A percentile compares a stretch with the other conserved stretches of the same genome.
phyloP scores from a whole-genome alignment of 2,888 invertebrate genomes.

The Brassicogethes aeneus region DNA sequence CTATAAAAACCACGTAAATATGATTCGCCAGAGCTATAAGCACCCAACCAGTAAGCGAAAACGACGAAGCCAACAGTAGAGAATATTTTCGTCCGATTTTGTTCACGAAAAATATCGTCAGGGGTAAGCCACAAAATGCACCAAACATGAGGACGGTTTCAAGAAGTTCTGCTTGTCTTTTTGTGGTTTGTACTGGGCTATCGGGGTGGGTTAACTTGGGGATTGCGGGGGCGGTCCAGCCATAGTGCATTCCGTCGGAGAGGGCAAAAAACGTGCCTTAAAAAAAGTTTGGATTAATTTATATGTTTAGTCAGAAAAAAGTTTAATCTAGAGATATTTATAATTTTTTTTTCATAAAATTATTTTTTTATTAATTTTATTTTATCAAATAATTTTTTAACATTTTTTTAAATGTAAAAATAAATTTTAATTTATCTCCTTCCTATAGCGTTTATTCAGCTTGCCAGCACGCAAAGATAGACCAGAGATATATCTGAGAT shows the following conservation, averaged over 20 bases:
- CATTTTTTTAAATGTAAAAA: no score
- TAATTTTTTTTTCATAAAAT: no score
- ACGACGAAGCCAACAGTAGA: constrained; percentile 33
- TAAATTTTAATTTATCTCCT: no score
- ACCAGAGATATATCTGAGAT: no score
- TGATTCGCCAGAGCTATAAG: constrained; percentile 33
- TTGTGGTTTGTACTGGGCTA: constrained; percentile 30
- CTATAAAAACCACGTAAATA: constrained; percentile 31
- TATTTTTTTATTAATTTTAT: no score
- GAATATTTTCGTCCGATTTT: constrained; percentile 34
- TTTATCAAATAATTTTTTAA: no score
- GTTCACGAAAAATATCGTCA: constrained; percentile 34
- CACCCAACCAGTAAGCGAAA: constrained; percentile 35
- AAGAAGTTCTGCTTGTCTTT: constrained; percentile 27
- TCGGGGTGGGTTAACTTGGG: constrained; percentile 28
- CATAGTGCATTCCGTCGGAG: constrained; percentile 41
- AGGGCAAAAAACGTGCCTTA: constrained; percentile 38
- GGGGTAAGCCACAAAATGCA: constrained; percentile 32
- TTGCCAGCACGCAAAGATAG: no score
- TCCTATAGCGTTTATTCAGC: no score
- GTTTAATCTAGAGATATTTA: background rate
- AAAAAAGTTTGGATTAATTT: constrained; percentile 13
- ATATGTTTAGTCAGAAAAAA: background rate
- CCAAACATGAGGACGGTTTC: constrained; percentile 31
- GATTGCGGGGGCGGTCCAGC: constrained; percentile 38